Percentiles rank a stretch among this genome's conserved stretches.
Conservation (phyloP, 2,888 invertebrate genomes). For the Elysia crispata region DNA sequence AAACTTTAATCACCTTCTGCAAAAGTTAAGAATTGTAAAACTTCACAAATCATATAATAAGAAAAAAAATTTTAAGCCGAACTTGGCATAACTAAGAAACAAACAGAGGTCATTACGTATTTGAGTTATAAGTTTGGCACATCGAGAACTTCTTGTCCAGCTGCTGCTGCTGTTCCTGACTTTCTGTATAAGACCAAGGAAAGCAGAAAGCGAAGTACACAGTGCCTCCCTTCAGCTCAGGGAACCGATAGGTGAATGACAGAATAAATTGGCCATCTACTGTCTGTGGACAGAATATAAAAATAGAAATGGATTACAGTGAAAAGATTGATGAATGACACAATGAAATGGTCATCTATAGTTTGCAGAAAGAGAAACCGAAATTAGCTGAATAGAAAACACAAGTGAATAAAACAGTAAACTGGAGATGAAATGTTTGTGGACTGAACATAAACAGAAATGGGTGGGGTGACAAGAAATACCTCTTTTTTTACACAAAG, state of each 20-base stretch:
- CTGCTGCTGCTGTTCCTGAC: slow-evolving; percentile 85
- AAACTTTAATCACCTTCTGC: too few species aligned
- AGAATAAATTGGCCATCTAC: slow-evolving; percentile 76
- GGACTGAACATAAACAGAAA: too few species aligned
- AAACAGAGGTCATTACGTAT: slow-evolving; percentile 53
- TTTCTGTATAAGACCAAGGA: slow-evolving; percentile 90
- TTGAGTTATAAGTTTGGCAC: slow-evolving; percentile 61
- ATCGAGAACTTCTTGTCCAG: slow-evolving; percentile 80
- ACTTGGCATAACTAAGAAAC: too few species aligned
- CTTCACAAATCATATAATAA: neutral
- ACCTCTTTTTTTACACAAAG: too few species aligned
- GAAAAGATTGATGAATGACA: neutral
- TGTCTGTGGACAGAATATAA: slow-evolving; percentile 62
- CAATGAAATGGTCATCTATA: neutral
- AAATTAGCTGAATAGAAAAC: too few species aligned
- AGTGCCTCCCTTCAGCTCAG: slow-evolving; percentile 80
- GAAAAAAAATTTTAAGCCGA: too few species aligned
- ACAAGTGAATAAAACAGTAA: too few species aligned
- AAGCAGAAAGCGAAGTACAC: slow-evolving; percentile 94
- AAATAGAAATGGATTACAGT: neutral
- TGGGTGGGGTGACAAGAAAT: too few species aligned
- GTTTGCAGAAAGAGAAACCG: neutral
- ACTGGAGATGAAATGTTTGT: too few species aligned
- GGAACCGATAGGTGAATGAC: slow-evolving; percentile 82
- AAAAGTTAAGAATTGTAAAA: neutral